Base-by-base conservation (phyloP, 2,888 invertebrate genomes). In the Pandemis corylana region DNA sequence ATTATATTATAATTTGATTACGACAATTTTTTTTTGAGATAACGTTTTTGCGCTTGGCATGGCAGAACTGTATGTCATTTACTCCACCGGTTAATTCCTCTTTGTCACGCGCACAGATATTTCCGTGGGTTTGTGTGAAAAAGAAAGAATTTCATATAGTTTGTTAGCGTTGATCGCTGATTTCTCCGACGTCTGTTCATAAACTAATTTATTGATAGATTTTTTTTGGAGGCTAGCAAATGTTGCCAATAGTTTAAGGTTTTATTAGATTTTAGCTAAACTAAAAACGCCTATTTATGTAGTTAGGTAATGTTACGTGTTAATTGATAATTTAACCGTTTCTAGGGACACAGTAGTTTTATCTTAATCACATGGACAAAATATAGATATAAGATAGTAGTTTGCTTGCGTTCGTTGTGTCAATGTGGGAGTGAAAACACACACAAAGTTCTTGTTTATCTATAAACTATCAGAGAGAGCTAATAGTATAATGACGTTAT, bases 241-340 rank as follows among this genome's bases (percentile, higher is more conserved):
- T 68, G 63, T 68, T 75, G 72, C 72, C 64, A 76, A 15, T 71
- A 71, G 63, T 9, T 62, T 70, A 74, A 74, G 66, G 70, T 69
- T 70, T 75, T 71, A 74, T 64, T 71, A 67, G 70, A 66, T 66
- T 56, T 74, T 66, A 75, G 66, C 68, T 3, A 66, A 70, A 53
- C 15, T 51, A 67, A 36, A 68, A 63, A 67, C 67, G 71, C 66
- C 70, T 75, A 75, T 71, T 75, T 61, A 70, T 66, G 53, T 71
- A 63, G 44, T 44, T 71, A 67, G 67, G 15, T 59, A 68, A 20
- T 59, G 5, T 12, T 59, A 59, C 5, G 1, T 28, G 28, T 9
- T 20, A 56, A 56, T 56, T 56, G 20, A 9, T 56, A 28, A 59
- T 73, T 53, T 56, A 44, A 53, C n/a, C 62, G 51, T 66, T 64